Conservation (phyloP, 2,797 vertebrate genomes). For the Micropoecilia bifurca region DNA sequence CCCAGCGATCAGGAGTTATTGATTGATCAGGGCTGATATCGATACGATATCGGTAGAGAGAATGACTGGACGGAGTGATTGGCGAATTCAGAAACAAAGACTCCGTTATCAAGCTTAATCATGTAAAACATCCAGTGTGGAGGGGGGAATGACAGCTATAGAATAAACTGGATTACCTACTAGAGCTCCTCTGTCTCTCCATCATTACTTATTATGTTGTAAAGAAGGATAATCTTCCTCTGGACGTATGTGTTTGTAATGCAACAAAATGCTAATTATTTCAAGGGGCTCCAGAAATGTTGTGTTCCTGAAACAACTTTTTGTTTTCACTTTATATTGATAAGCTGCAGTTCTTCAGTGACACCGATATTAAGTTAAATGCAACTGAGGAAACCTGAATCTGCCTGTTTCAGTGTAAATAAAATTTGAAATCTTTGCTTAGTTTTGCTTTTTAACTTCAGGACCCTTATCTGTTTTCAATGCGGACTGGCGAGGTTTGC, state of each 20-base stretch:
- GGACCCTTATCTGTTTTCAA: constrained; percentile 8
- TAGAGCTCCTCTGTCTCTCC: not conserved
- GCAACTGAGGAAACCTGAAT: not conserved
- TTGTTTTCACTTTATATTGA: not conserved
- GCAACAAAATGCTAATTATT: not conserved
- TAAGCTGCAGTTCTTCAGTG: not conserved
- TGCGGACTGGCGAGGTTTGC: not conserved
- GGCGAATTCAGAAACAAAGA: constrained; percentile 8
- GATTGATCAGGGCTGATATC: constrained; percentile 43
- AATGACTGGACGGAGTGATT: not conserved
- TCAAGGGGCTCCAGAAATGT: not conserved
- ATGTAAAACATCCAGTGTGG: not conserved
- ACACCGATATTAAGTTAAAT: not conserved
- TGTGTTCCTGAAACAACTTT: not conserved
- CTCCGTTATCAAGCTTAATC: not conserved
- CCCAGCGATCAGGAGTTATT: constrained; percentile 37
- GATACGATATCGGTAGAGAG: constrained; percentile 48
- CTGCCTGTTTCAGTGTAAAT: constrained; percentile 17
- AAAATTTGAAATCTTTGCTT: constrained; percentile 18
- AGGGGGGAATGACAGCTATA: not conserved
- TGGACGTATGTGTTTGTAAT: too few species aligned
- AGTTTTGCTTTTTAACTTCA: not conserved
- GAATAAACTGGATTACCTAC: not conserved
- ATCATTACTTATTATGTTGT: not conserved
- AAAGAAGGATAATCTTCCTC: too few species aligned